Percentiles rank a stretch among this genome's conserved stretches.
Evolutionary conservation across 2,113 vertebrate species (phyloP).

Genomic region (Thalassarche chlororhynchos): DNA sequence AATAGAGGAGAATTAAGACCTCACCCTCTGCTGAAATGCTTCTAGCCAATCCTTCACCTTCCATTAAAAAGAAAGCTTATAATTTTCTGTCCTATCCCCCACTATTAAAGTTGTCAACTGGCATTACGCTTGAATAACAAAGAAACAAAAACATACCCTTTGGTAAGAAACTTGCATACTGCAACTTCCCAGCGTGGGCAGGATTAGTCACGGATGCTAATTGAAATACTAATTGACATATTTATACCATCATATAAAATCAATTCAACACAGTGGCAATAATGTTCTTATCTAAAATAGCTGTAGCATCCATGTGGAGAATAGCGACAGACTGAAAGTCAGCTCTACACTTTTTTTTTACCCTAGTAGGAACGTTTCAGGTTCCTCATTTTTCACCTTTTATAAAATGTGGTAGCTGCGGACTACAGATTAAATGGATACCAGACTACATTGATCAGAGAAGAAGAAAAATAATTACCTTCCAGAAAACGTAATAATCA

Average conservation of each 20-base stretch:
- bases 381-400: not conserved
- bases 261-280: not conserved
- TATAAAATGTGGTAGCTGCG: not conserved
- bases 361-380: not conserved
- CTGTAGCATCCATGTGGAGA: not conserved
- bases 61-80: not conserved
- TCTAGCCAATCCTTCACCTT: not conserved
- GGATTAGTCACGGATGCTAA: slow-evolving; percentile 65
- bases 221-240: slow-evolving; percentile 63
- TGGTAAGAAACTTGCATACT: not conserved
- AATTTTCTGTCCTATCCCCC: slow-evolving; percentile 22
- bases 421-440: not conserved
- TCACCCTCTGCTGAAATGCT: slow-evolving; percentile 3
- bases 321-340: not conserved
- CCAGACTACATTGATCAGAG: not conserved
- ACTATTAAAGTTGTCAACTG: not conserved
- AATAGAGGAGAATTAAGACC: not conserved
- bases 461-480: not conserved
- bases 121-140: not conserved
- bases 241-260: slow-evolving; percentile 25
- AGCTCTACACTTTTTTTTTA: not conserved
- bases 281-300: not conserved
- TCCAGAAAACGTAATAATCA: slow-evolving; percentile 10
- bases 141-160: slow-evolving; percentile 45
- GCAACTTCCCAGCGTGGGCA: slow-evolving; percentile 54